phyloP scores from a whole-genome alignment of 2,113 vertebrate species.

The Cololabis saira region DNA sequence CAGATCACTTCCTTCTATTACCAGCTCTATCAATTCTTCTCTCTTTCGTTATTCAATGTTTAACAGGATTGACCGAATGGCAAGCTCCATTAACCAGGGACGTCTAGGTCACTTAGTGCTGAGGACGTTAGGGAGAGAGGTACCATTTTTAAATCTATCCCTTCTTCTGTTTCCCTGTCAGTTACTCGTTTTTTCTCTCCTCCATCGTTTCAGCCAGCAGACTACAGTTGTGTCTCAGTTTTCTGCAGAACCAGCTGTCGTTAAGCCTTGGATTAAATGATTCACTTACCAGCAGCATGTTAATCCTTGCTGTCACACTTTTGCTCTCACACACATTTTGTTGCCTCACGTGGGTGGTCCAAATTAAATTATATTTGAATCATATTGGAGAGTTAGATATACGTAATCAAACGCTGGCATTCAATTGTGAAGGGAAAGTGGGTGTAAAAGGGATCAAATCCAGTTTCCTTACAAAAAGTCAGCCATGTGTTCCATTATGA shows the following conservation, averaged over 20 bases:
- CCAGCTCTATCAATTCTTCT: constrained; percentile 24
- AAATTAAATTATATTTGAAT: constrained; percentile 69
- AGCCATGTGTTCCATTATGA: constrained; percentile 66
- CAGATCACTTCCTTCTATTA: constrained; percentile 45
- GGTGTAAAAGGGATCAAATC: constrained; percentile 38
- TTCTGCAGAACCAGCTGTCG: constrained; percentile 68
- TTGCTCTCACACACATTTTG: constrained; percentile 21
- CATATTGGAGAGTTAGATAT: constrained; percentile 31
- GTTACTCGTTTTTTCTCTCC: constrained; percentile 14
- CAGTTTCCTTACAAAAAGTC: constrained; percentile 38
- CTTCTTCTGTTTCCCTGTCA: constrained; percentile 15
- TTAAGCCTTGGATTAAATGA: constrained; percentile 72
- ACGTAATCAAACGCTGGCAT: constrained; percentile 48
- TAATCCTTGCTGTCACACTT: constrained; percentile 69
- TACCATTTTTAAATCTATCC: constrained; percentile 23
- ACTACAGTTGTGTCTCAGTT: constrained; percentile 42
- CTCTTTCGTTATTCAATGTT: constrained; percentile 44
- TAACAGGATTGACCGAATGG: constrained; percentile 64
- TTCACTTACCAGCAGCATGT: constrained; percentile 71
- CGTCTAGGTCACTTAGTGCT: constrained; percentile 57
- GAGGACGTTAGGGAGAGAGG: constrained; percentile 28
- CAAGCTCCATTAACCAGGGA: constrained; percentile 57
- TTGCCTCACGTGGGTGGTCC: constrained; percentile 32
- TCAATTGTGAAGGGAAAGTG: constrained; percentile 24
- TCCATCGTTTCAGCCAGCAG: constrained; percentile 17